Conservation (phyloP, 37 sponge, comb jelly and placozoan species). For the Petrosia ficiformis region DNA sequence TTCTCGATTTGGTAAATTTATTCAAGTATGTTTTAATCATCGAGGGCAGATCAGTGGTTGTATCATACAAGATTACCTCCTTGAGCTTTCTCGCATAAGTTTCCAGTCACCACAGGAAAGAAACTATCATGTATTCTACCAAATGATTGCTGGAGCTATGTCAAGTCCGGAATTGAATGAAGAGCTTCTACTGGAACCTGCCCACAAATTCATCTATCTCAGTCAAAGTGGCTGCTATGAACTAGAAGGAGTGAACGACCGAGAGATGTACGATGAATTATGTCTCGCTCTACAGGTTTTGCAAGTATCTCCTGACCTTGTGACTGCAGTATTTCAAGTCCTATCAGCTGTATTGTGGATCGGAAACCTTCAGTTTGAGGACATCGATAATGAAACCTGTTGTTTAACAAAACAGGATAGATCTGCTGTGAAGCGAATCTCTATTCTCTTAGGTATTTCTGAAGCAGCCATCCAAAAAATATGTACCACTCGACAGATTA, state of each 20-base stretch:
- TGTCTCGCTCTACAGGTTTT: conserved; percentile 88
- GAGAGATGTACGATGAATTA: conserved; percentile 74
- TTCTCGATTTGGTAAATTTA: conserved; percentile 95
- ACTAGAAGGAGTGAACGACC: conserved; percentile 77
- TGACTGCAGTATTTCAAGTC: conserved; percentile 69
- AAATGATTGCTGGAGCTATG: conserved; percentile 75
- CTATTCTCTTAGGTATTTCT: conserved; percentile 71
- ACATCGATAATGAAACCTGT: conserved; percentile 78
- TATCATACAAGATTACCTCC: conserved; percentile 91
- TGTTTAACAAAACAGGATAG: conserved; percentile 53
- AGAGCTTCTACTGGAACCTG: conserved; percentile 63
- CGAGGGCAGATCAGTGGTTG: conserved; percentile 86
- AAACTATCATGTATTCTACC: conserved; percentile 96
- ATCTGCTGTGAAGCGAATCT: conserved; percentile 54
- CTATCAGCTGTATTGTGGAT: conserved; percentile 88
- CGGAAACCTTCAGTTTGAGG: conserved; percentile 83
- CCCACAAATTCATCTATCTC: conserved; percentile 76
- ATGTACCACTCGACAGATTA: conserved; percentile 79
- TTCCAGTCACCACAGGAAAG: conserved; percentile 85
- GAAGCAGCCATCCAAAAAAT: conserved; percentile 53
- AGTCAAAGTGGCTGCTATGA: conserved; percentile 91
- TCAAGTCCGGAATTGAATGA: conserved; percentile 60
- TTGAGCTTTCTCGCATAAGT: conserved; percentile 85
- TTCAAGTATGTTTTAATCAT: conserved; percentile 93
- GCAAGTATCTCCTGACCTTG: conserved; percentile 57